phyloP scores from a whole-genome alignment of 2,113 vertebrate genomes.

The Mandrillus leucophaeus region DNA sequence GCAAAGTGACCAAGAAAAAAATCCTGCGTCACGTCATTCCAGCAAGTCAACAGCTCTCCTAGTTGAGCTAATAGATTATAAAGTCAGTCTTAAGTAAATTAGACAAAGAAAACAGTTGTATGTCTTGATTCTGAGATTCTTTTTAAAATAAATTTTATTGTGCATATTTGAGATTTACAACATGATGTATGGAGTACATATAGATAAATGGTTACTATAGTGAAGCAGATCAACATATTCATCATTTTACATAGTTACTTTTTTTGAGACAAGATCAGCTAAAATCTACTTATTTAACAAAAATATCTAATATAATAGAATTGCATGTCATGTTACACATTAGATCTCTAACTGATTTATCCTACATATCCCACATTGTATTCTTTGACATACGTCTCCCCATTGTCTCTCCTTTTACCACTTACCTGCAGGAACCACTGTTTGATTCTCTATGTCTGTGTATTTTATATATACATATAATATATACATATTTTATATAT shows the following conservation, averaged over 20 bases:
- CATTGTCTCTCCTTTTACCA: not conserved
- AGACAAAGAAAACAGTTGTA: slow-evolving; percentile 11
- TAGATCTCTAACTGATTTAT: not conserved
- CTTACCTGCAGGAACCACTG: not conserved
- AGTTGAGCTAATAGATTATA: slow-evolving; percentile 20
- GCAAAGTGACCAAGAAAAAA: no score
- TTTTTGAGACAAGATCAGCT: not conserved
- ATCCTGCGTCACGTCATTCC: not conserved
- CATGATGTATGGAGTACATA: not conserved
- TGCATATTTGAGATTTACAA: not conserved
- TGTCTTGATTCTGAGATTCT: slow-evolving; percentile 19
- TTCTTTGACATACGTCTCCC: not conserved
- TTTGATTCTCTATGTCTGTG: not conserved
- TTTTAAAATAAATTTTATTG: not conserved
- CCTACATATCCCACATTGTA: not conserved
- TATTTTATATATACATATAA: not conserved
- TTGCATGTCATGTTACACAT: not conserved
- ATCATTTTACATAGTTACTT: not conserved
- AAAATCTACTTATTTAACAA: not conserved
- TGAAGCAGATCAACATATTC: not conserved
- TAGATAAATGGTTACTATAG: not conserved
- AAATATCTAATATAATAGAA: not conserved
- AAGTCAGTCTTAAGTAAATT: not conserved
- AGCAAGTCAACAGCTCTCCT: not conserved
- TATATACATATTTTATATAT: no score